phyloP scores from a whole-genome alignment of 2,888 invertebrate species.

The Pegoplata infirma region DNA sequence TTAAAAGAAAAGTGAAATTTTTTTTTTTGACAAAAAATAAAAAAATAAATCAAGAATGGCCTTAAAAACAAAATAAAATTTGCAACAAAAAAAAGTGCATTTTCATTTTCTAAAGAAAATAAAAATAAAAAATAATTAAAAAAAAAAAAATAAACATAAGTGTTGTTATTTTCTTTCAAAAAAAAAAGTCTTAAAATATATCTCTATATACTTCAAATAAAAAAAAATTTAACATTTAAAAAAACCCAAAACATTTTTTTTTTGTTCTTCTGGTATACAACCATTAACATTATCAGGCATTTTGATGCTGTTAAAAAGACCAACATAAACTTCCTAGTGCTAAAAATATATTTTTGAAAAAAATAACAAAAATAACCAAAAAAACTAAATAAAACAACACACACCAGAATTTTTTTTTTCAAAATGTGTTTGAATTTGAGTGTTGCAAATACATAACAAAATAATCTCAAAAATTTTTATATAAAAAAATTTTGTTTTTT shows the following conservation, averaged over 20 bases:
- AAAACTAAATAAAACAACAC: not conserved
- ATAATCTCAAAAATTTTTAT: not conserved
- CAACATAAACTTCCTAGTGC: constrained; percentile 53
- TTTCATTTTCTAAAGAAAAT: not conserved
- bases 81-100: not conserved
- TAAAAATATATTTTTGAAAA: constrained; percentile 40
- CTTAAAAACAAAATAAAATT: not conserved
- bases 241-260: constrained; percentile 1
- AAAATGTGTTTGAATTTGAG: constrained; percentile 24
- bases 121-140: not conserved
- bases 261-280: constrained; percentile 27
- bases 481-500: not conserved
- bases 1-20: constrained; percentile 35
- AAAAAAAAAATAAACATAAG: not conserved
- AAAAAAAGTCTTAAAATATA: not conserved
- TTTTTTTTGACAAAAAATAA: constrained; percentile 19
- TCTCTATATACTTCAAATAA: not conserved
- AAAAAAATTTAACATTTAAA: constrained; percentile 34
- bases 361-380: constrained; percentile 5
- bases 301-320: constrained; percentile 26
- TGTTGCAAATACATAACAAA: not conserved
- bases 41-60: constrained; percentile 15
- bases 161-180: no score
- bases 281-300: constrained; percentile 19
- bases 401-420: not conserved